These are phyloP conservation scores for Brachionus plicatilis DNA, from an alignment of 1,140 invertebrate species.

Conservation along the genomic window DNA sequence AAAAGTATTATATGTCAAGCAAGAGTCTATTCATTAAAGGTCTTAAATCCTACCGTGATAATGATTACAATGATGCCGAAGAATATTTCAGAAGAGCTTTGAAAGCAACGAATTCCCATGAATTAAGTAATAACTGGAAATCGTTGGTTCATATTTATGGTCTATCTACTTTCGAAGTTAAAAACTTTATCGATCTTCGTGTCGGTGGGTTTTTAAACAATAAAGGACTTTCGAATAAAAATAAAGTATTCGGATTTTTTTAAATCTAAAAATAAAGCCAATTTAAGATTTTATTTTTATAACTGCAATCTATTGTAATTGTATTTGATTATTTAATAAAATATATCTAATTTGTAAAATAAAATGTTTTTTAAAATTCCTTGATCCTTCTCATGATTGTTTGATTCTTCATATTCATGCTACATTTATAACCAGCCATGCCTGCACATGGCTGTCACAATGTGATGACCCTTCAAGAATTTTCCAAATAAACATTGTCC, in stretches of 20 bases:
- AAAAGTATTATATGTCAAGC: not conserved
- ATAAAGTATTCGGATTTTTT: not conserved
- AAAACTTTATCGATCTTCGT: not conserved
- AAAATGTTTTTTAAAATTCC: too few species aligned
- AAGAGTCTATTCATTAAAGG: not conserved
- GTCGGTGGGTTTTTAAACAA: not conserved
- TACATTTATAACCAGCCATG: too few species aligned
- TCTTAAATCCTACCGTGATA: not conserved
- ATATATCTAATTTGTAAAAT: too few species aligned
- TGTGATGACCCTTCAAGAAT: too few species aligned
- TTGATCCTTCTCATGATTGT: too few species aligned
- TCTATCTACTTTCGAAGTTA: not conserved
- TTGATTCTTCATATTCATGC: too few species aligned
- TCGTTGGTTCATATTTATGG: not conserved
- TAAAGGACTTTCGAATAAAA: not conserved
- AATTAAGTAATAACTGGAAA: not conserved
- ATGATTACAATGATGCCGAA: not conserved
- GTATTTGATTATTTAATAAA: too few species aligned
- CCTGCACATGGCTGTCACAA: too few species aligned
- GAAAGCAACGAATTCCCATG: not conserved
- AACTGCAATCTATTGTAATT: too few species aligned
- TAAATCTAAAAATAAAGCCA: not conserved
- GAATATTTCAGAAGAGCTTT: not conserved
- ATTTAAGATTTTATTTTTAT: too few species aligned
- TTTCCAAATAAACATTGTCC: too few species aligned